Evolutionary conservation across 2,888 invertebrate genomes (phyloP).

Genomic region (Teinopalpus imperialis): DNA sequence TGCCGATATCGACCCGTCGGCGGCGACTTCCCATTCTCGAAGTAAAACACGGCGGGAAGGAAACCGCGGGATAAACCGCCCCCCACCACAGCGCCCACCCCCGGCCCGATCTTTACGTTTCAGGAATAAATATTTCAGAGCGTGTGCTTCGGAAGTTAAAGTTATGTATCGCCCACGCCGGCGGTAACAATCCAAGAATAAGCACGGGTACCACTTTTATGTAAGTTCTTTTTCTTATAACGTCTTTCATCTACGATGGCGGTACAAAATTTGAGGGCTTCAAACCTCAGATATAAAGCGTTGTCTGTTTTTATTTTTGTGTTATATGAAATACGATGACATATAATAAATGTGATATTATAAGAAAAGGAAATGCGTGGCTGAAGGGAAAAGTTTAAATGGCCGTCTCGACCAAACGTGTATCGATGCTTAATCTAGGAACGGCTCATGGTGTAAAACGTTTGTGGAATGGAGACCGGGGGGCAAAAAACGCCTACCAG

Average conservation of each 20-base stretch:
- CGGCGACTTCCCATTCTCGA: constrained; percentile 81
- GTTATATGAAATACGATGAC: too few species aligned
- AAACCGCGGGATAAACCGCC: constrained; percentile 80
- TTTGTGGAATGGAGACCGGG: too few species aligned
- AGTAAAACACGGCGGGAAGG: constrained; percentile 82
- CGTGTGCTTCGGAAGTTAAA: constrained; percentile 81
- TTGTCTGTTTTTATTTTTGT: too few species aligned
- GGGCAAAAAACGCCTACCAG: too few species aligned
- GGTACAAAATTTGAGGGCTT: background rate
- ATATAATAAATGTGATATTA: too few species aligned
- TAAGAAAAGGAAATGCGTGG: too few species aligned
- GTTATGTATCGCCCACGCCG: constrained; percentile 76
- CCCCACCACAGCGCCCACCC: constrained; percentile 42
- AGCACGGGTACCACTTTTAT: constrained; percentile 68
- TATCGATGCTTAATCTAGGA: too few species aligned
- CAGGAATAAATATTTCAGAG: constrained; percentile 83
- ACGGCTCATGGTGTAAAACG: too few species aligned
- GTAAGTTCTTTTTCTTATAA: constrained; percentile 37
- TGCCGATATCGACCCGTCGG: constrained; percentile 79
- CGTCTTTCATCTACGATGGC: constrained; percentile 6
- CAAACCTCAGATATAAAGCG: background rate
- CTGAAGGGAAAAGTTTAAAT: too few species aligned
- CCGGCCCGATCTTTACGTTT: constrained; percentile 80
- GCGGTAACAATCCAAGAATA: constrained; percentile 78
- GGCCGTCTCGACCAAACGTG: too few species aligned